Evolutionary conservation across 2,113 vertebrate species (phyloP).

Genomic region (Hassar affinis): DNA sequence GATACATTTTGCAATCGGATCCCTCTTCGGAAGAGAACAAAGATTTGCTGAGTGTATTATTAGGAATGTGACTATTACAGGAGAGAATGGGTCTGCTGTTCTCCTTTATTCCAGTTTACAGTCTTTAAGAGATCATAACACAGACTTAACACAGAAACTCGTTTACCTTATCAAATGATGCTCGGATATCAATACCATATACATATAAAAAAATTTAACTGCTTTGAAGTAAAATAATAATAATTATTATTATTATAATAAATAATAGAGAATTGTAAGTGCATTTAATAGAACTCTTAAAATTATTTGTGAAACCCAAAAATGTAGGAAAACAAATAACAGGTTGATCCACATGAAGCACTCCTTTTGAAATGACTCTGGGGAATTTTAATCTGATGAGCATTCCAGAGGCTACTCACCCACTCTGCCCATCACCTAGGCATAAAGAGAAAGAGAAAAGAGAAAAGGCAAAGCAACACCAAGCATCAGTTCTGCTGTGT

Average conservation of each 20-base stretch:
- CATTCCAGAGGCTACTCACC: conserved; percentile 63
- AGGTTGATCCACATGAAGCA: conserved; percentile 15
- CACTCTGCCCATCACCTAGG: conserved; percentile 64
- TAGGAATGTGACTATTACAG: conserved; percentile 7
- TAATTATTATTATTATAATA: neutral
- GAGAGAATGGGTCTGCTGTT: conserved; percentile 25
- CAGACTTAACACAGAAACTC: neutral
- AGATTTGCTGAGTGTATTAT: conserved; percentile 18
- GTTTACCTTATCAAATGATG: neutral
- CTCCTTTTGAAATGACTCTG: neutral
- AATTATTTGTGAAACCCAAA: neutral
- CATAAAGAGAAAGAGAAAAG: conserved; percentile 57
- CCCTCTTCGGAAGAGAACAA: conserved; percentile 23
- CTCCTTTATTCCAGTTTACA: neutral
- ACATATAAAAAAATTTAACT: neutral
- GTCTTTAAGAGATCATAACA: neutral
- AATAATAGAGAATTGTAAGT: neutral
- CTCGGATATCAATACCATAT: neutral
- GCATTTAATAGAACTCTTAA: neutral
- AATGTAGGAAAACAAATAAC: neutral
- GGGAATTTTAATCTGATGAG: conserved; percentile 25
- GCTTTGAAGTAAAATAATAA: neutral
- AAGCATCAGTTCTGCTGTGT: conserved; percentile 24
- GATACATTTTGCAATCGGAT: neutral
- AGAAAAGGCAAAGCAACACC: conserved; percentile 52